A percentile compares a stretch with the other conserved stretches of the same genome.
Conservation (phyloP, 2,888 invertebrate species). For the Oxytorus armatus region DNA sequence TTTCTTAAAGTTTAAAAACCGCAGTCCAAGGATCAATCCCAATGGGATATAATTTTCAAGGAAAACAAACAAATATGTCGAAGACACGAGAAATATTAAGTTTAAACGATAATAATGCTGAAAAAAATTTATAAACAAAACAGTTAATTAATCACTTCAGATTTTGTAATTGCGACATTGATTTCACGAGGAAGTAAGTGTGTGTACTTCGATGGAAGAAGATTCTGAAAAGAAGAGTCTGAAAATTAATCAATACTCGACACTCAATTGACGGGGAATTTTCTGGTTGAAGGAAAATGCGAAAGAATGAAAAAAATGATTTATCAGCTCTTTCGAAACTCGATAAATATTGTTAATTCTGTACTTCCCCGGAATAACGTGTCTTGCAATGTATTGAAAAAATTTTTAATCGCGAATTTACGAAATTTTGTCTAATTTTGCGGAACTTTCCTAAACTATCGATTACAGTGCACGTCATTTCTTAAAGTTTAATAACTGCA, state of each 20-base stretch:
- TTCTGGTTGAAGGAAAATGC: no score
- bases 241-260: no score
- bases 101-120: constrained; percentile 19
- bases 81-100: constrained; percentile 17
- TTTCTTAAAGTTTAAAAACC: not conserved
- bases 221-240: no score
- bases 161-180: no score
- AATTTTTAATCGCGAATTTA: constrained; percentile 1
- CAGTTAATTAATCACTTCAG: no score
- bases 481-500: not conserved
- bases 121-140: constrained; percentile 38
- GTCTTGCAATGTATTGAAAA: not conserved
- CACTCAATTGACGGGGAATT: no score
- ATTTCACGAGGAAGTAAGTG: no score
- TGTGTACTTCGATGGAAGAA: no score
- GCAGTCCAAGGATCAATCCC: not conserved
- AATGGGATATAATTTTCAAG: not conserved
- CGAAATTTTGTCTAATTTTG: constrained; percentile 5
- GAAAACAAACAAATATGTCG: not conserved
- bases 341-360: not conserved
- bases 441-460: not conserved
- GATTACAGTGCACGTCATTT: not conserved
- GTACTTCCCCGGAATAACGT: not conserved
- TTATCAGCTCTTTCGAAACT: not conserved
- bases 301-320: no score